Conservation (phyloP, 2,113 vertebrate genomes). For the Dicerorhinus sumatrensis region DNA sequence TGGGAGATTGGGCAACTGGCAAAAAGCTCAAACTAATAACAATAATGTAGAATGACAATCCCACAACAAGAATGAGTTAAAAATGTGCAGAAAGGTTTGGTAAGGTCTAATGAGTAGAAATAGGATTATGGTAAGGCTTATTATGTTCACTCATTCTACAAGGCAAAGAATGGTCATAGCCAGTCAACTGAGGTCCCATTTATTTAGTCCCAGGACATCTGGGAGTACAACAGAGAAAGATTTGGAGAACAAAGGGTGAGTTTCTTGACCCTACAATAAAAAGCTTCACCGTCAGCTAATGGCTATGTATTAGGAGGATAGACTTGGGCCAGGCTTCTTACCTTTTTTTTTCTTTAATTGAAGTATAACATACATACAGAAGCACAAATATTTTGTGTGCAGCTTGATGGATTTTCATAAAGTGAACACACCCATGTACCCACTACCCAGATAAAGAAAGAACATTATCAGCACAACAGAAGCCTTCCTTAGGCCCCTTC, state of each 20-base stretch:
- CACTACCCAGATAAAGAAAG: background rate
- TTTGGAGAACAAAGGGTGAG: background rate
- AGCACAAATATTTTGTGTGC: background rate
- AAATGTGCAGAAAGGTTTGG: background rate
- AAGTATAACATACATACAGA: background rate
- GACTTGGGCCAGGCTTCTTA: background rate
- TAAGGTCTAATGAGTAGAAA: background rate
- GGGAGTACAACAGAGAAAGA: background rate
- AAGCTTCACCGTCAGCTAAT: background rate
- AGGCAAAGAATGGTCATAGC: background rate
- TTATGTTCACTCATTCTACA: background rate
- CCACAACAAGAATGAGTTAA: background rate
- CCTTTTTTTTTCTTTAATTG: no score
- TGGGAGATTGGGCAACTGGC: background rate
- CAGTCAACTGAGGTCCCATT: background rate
- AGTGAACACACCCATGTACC: background rate
- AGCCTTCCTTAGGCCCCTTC: background rate
- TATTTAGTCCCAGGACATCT: background rate
- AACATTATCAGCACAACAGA: background rate
- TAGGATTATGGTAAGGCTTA: background rate
- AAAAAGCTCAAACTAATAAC: background rate
- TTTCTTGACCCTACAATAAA: background rate
- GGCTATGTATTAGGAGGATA: background rate
- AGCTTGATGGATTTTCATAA: background rate
- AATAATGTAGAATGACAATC: background rate